Conservation (phyloP, 2,113 vertebrate genomes). For the Eleginops maclovinus region DNA sequence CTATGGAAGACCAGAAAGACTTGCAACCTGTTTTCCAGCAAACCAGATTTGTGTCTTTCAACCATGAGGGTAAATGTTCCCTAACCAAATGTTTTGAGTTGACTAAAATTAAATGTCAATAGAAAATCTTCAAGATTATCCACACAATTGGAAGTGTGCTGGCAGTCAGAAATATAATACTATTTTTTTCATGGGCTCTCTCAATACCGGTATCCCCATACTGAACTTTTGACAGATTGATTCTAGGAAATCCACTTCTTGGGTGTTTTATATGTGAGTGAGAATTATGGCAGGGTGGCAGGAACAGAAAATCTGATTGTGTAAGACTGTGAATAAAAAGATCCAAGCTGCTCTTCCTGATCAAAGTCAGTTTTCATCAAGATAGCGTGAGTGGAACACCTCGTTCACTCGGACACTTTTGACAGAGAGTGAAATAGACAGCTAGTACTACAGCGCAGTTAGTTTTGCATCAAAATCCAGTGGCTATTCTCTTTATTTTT, state of each 20-base stretch:
- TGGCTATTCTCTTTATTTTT: conserved; percentile 26
- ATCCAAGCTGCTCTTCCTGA: conserved; percentile 8
- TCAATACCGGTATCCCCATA: background rate
- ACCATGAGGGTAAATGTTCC: background rate
- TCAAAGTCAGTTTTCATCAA: conserved; percentile 45
- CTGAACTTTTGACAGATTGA: background rate
- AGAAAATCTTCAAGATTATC: background rate
- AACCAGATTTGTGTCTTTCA: background rate
- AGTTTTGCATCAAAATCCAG: conserved; percentile 32
- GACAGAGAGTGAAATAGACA: conserved; percentile 24
- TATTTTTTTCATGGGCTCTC: background rate
- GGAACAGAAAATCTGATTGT: conserved; percentile 17
- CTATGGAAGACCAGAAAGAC: no score
- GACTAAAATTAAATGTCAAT: background rate
- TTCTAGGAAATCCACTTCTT: conserved; percentile 14
- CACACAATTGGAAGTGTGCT: background rate
- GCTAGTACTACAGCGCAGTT: background rate
- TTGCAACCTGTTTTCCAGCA: background rate
- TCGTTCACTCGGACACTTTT: conserved; percentile 21
- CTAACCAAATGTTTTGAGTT: background rate
- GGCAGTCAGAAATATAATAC: background rate
- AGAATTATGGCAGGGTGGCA: conserved; percentile 2
- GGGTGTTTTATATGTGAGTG: conserved; percentile 16
- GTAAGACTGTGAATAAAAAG: conserved; percentile 19
- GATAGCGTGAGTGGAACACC: conserved; percentile 12